Percentiles rank a stretch among this genome's conserved stretches.
Evolutionary conservation across 2,113 vertebrate genomes (phyloP).

Genomic region (Chloropsis cyanopogon): DNA sequence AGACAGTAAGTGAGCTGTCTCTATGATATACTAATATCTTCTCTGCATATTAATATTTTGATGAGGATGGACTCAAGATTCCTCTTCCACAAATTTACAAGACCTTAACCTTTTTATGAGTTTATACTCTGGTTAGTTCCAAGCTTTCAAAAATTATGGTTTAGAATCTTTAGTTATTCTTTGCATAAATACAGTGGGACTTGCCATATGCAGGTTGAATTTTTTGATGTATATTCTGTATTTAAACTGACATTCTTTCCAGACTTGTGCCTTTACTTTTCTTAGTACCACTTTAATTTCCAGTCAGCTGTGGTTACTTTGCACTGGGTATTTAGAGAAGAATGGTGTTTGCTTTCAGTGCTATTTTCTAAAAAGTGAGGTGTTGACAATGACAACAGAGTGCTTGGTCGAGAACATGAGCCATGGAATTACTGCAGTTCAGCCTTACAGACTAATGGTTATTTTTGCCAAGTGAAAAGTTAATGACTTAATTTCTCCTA

Average conservation of each 20-base stretch:
- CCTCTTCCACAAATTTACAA: neutral
- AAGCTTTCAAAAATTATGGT: neutral
- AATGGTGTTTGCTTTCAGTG: neutral
- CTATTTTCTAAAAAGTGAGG: neutral
- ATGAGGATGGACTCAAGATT: neutral
- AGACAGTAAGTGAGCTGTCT: neutral
- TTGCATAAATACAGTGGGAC: neutral
- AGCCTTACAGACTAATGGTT: neutral
- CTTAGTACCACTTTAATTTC: neutral
- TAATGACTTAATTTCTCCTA: neutral
- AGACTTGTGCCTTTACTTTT: neutral
- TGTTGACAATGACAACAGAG: neutral
- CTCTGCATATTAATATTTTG: neutral
- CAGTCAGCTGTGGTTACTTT: neutral
- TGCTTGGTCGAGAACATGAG: neutral
- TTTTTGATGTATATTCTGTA: neutral
- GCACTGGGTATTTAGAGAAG: neutral
- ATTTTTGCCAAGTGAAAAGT: neutral
- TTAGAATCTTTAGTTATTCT: neutral
- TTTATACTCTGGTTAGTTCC: neutral
- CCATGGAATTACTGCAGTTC: neutral
- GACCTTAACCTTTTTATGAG: neutral
- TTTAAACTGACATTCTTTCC: neutral
- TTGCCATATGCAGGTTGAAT: neutral
- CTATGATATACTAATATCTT: neutral